A percentile compares a stretch with the other conserved stretches of the same genome.
Evolutionary conservation across 92 coral and sea anemone genomes (phyloP).

Genomic region (Pocillopora meandrina): DNA sequence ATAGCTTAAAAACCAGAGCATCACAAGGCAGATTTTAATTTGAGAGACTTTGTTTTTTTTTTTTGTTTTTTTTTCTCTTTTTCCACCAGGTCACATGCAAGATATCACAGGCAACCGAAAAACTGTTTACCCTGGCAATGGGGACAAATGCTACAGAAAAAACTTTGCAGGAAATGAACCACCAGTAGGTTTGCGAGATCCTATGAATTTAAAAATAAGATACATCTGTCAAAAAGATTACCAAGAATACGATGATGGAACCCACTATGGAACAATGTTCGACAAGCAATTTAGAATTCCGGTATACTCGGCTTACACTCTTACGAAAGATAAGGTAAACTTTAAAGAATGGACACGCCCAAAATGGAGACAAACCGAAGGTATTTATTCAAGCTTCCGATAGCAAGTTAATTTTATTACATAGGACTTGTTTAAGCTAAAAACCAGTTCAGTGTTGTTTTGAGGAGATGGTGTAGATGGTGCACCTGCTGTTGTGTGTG

Average conservation of each 20-base stretch:
- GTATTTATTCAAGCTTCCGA: neutral
- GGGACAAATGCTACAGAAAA: neutral
- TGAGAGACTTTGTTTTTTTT: too few species aligned
- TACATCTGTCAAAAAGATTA: slow-evolving; percentile 6
- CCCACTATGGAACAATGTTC: slow-evolving; percentile 19
- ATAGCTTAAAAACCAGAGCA: too few species aligned
- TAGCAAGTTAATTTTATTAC: too few species aligned
- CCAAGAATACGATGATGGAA: neutral
- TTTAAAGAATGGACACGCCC: neutral
- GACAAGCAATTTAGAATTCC: neutral
- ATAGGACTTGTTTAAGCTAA: too few species aligned
- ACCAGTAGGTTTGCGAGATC: neutral
- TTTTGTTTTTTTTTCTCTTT: neutral
- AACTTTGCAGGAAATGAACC: neutral
- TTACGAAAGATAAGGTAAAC: neutral
- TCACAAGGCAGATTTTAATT: too few species aligned
- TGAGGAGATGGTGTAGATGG: too few species aligned
- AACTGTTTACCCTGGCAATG: neutral
- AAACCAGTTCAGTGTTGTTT: too few species aligned
- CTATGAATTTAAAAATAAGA: neutral
- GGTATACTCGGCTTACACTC: slow-evolving; percentile 10
- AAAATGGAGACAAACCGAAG: neutral
- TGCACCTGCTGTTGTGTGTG: too few species aligned
- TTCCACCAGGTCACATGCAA: neutral
- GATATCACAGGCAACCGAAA: neutral